Percentiles rank a stretch among this genome's conserved stretches.
Evolutionary conservation across 2,888 invertebrate genomes (phyloP).

Genomic region (Morpho achilles): DNA sequence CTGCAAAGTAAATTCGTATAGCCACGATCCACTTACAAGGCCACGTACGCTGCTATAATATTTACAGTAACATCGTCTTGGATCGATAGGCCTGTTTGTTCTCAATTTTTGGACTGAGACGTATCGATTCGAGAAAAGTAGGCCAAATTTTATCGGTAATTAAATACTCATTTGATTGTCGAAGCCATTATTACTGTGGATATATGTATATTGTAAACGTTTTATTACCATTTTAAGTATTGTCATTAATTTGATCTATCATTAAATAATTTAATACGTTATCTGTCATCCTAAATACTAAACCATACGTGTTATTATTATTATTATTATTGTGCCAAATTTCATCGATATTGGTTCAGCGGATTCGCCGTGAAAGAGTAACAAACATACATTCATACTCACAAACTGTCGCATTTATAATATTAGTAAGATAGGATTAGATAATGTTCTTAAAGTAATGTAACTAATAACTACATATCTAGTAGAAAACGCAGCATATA

Average conservation of each 20-base stretch:
- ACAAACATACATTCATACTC: no score
- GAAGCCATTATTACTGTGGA: conserved; percentile 36
- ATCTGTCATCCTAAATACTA: no score
- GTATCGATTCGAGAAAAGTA: conserved; percentile 62
- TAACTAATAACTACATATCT: no score
- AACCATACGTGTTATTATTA: no score
- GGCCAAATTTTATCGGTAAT: conserved; percentile 55
- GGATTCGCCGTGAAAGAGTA: no score
- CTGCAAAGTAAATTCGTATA: conserved; percentile 10
- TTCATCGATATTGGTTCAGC: no score
- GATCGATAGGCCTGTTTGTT: conserved; percentile 44
- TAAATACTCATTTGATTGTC: conserved; percentile 51
- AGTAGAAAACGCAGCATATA: no score
- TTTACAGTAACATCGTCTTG: conserved; percentile 23
- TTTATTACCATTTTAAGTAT: conserved; percentile 1
- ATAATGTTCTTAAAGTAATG: no score
- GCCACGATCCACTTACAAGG: conserved; percentile 19
- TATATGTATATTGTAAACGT: conserved; percentile 8
- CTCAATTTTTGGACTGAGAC: conserved; percentile 41
- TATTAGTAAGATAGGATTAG: no score
- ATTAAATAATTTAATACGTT: not conserved
- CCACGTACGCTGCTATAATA: conserved; percentile 19
- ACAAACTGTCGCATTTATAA: no score
- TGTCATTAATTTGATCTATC: not conserved
- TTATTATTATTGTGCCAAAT: no score